Percentiles rank a stretch among this genome's conserved stretches.
Evolutionary conservation across 2,113 vertebrate genomes (phyloP).

Genomic region (Cryptotis parvus): DNA sequence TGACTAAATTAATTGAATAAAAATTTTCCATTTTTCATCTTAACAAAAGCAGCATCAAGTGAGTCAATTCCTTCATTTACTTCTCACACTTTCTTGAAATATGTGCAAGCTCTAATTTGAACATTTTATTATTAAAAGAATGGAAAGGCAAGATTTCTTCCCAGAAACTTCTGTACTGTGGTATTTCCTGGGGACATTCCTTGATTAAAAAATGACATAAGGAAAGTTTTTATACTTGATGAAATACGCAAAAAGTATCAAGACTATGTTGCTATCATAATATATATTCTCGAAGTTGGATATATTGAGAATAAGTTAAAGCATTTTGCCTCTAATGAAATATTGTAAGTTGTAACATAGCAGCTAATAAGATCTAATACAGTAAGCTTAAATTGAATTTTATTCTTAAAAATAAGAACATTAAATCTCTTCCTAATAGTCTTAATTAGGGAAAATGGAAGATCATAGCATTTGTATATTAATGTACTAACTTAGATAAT

Average conservation of each 20-base stretch:
- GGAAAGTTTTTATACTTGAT: conserved; percentile 82
- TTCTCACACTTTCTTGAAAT: conserved; percentile 7
- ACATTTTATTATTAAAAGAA: conserved; percentile 16
- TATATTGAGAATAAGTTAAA: conserved; percentile 85
- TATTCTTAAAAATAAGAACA: conserved; percentile 87
- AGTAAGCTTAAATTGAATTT: conserved; percentile 89
- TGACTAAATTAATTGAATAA: not conserved
- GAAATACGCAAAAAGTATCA: conserved; percentile 80
- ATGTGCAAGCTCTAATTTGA: not conserved
- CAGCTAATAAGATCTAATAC: conserved; percentile 90
- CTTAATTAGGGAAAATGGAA: conserved; percentile 90
- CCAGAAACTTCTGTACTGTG: not conserved
- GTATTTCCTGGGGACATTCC: conserved; percentile 46
- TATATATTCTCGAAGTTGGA: conserved; percentile 84
- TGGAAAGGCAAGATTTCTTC: conserved; percentile 28
- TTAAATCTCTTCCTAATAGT: conserved; percentile 89
- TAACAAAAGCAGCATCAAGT: too few relatives aligned
- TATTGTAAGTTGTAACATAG: conserved; percentile 86
- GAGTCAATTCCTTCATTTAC: not conserved
- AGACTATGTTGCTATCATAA: conserved; percentile 72
- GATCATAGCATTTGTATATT: conserved; percentile 88
- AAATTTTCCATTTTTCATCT: not conserved
- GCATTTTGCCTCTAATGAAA: conserved; percentile 82
- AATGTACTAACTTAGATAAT: conserved; percentile 88
- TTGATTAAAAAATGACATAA: conserved; percentile 73